Base-by-base conservation (phyloP, 2,797 vertebrate genomes). In the Myioborus miniatus region DNA sequence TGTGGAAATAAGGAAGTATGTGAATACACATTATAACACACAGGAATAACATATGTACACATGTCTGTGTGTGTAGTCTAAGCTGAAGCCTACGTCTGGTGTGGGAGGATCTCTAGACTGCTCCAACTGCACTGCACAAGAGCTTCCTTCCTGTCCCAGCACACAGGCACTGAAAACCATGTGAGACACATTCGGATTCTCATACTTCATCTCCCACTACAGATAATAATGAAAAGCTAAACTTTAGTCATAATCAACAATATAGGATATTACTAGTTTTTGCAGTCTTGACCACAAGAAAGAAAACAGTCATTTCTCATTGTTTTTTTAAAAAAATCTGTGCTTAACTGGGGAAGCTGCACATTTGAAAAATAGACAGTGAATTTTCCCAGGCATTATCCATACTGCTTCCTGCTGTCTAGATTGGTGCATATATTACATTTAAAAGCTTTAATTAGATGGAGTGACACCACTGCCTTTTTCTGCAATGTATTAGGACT, bases 341-440 rank as follows among this genome's bases (percentile, higher is more conserved):
- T 39, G 16, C 6, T 67, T 68, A 69, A 68, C 9, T 77, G 15
- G 71, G 62, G 30, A 83, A 93, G 30, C 8, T 60, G 30, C 0
- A 1, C 5, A 67, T 41, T 30, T 87, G 2, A 80, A 70, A 43
- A 81, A 29, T 2, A 52, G 26, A 5, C 20, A 36, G 3, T 29
- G 6, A 52, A 62, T 36, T 39, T 56, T 62, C 39, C 37, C n/a
- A 60, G 20, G 12, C 7, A 11, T 52, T 39, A 50, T 41, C 12
- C 34, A 60, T 21, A 4, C 9, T 64, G 23, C 16, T 26, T 91
- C 15, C 21, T 0, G 0, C 15, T 77, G 23, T 46, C 37, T 58
- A 69, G 20, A 72, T 12, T 58, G 15, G 14, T 32, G 20, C 3
- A 12, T 32, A 24, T 11, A 13, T 64, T 68, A 16, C 5, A 30